A percentile compares a stretch with the other conserved stretches of the same genome.
Evolutionary conservation across 2,797 vertebrate species (phyloP).

Genomic region (Myotis myotis): DNA sequence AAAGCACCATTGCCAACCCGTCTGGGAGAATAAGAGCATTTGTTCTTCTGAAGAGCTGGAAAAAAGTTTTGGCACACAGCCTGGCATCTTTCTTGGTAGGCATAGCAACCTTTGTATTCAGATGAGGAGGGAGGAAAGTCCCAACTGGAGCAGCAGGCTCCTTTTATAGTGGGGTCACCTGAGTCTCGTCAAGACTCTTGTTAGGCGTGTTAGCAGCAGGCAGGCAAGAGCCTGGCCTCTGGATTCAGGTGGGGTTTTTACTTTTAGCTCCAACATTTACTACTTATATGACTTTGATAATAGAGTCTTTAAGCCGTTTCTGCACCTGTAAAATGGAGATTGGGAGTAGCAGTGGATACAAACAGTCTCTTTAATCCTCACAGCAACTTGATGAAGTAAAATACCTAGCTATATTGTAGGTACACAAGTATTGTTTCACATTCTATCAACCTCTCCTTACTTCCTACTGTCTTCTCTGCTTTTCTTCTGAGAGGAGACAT

Average conservation of each 20-base stretch:
- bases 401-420: background rate
- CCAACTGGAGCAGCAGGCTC: background rate
- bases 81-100: constrained; percentile 22
- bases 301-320: background rate
- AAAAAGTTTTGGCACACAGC: constrained; percentile 20
- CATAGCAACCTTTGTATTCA: constrained; percentile 39
- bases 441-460: background rate
- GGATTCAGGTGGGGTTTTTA: background rate
- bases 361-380: background rate
- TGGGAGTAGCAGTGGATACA: background rate
- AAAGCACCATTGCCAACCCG: constrained; percentile 23
- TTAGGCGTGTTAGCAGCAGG: background rate
- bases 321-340: background rate
- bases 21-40: constrained; percentile 49
- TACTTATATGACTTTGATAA: background rate
- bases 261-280: background rate
- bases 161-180: background rate
- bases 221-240: background rate
- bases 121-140: background rate
- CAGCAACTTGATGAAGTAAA: background rate
- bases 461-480: background rate
- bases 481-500: background rate
- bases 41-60: constrained; percentile 7
- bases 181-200: background rate
- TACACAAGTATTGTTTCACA: background rate